Evolutionary conservation across 2,888 invertebrate species (phyloP), one percentile per base, ranked within the genome.

Genomic region (Macaria notata): DNA sequence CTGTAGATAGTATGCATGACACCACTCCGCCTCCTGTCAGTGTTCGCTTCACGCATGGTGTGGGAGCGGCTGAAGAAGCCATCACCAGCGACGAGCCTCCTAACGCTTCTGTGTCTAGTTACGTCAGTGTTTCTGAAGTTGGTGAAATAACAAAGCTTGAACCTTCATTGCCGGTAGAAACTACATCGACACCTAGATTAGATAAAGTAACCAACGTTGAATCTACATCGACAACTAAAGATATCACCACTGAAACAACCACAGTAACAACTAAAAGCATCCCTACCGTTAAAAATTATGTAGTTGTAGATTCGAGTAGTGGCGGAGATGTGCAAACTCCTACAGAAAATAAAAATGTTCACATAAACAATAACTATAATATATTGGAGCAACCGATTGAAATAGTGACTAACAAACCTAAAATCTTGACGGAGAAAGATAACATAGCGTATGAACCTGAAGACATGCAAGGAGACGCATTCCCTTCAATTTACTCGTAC

Each of bases 1-100:
- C 82, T 66, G 88, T 91, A 90, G 86, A 85, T 65, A 72, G 69
- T 81, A 76, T 89, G 92, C 92, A 92, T 92, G 92, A 88, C 72
- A 80, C 82, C 80, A 86, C 84, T 75, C 77, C 79, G 71, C 81
- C 88, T 86, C 78, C 58, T 67, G 67, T 81, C 76, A 83, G 83
- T 84, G 69, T 78, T 83, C 88, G 85, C 83, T 80, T 88, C 83
- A 81, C 83, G 91, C 90, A 92, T 91, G 91, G 86, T 87, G 88
- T 86, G 79, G 74, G 81, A 64, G 72, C 78, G 42, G 70, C 59
- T 57, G 59, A 62, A 36, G 64, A 53, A 71, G 57, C 68, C 68
- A 70, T 65, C 51, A 68, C 70, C 54, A 69, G 68, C 47, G 70
- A 70, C 61, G 70, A 71, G 62, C 76, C 68, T 68, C 63, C 74